phyloP scores from a whole-genome alignment of 2,797 vertebrate species.

The Coranthus polyacanthus region DNA sequence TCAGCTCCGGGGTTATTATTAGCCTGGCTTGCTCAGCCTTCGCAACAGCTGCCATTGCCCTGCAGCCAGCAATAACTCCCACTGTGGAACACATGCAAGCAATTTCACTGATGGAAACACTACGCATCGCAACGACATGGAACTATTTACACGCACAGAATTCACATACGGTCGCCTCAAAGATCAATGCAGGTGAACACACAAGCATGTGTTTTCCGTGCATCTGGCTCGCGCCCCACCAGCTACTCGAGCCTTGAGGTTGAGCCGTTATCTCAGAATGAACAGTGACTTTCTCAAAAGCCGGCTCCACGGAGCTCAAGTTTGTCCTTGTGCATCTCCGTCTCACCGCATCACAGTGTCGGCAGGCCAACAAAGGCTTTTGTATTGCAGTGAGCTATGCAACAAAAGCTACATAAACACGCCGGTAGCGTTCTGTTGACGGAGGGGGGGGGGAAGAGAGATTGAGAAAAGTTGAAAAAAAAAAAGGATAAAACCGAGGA shows the following conservation, averaged over 20 bases:
- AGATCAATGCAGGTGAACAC: constrained; percentile 30
- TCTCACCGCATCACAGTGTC: constrained; percentile 68
- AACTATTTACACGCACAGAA: constrained; percentile 38
- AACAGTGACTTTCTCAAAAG: constrained; percentile 60
- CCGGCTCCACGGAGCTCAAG: constrained; percentile 70
- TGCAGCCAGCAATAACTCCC: constrained; percentile 61
- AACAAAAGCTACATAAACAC: constrained; percentile 70
- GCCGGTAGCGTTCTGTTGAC: constrained; percentile 68
- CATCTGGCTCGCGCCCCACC: constrained; percentile 32
- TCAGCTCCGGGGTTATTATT: constrained; percentile 75
- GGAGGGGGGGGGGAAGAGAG: constrained; percentile 38
- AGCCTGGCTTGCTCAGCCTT: constrained; percentile 62
- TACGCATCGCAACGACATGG: constrained; percentile 13
- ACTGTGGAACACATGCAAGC: constrained; percentile 52
- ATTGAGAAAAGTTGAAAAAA: constrained; percentile 59
- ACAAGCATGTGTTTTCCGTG: constrained; percentile 38
- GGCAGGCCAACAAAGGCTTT: constrained; percentile 78
- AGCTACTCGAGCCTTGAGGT: constrained; percentile 47
- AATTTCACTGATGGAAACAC: constrained; percentile 54
- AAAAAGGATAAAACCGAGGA: constrained; percentile 51
- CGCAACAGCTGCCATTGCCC: constrained; percentile 73
- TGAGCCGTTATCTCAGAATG: constrained; percentile 46
- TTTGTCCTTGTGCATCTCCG: constrained; percentile 73
- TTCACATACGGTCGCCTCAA: constrained; percentile 19
- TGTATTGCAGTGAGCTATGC: constrained; percentile 55